Conservation (phyloP, 2,797 vertebrate genomes). For the Tachyglossus aculeatus region DNA sequence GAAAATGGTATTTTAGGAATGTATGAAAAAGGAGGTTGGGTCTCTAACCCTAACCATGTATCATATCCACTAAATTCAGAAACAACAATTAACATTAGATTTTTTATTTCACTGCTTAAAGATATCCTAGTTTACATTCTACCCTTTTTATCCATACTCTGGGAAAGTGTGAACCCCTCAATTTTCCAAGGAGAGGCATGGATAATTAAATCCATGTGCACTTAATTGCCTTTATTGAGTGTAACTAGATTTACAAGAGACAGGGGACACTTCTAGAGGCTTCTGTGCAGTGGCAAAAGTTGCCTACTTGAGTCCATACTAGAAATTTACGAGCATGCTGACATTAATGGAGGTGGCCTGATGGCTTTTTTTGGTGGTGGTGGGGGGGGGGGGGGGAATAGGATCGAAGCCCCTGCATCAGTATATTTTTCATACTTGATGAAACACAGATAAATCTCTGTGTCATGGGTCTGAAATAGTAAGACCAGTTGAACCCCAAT, state of each 20-base stretch:
- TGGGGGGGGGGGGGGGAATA: slow-evolving; percentile 49
- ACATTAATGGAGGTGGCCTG: slow-evolving; percentile 67
- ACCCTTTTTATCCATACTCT: background rate
- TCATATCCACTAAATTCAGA: background rate
- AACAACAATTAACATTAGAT: background rate
- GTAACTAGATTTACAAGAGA: slow-evolving; percentile 74
- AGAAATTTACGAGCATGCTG: slow-evolving; percentile 71
- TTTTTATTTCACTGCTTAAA: background rate
- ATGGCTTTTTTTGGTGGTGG: no score
- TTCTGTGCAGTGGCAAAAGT: slow-evolving; percentile 71
- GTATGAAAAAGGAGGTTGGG: background rate
- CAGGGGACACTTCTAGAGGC: slow-evolving; percentile 66
- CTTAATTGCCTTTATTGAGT: slow-evolving; percentile 72
- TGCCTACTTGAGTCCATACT: slow-evolving; percentile 46
- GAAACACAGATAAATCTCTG: slow-evolving; percentile 74
- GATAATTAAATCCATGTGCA: slow-evolving; percentile 66
- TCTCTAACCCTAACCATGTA: background rate
- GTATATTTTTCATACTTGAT: slow-evolving; percentile 67
- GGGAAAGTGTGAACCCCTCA: slow-evolving; percentile 29
- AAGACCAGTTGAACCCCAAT: slow-evolving; percentile 33
- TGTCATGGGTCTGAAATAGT: slow-evolving; percentile 35
- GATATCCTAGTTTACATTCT: background rate
- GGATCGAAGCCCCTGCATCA: slow-evolving; percentile 61
- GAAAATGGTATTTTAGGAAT: background rate
- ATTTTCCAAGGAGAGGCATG: slow-evolving; percentile 36